Conservation (phyloP, 64 coral and sea anemone genomes). For the Stichodactyla mertensii region DNA sequence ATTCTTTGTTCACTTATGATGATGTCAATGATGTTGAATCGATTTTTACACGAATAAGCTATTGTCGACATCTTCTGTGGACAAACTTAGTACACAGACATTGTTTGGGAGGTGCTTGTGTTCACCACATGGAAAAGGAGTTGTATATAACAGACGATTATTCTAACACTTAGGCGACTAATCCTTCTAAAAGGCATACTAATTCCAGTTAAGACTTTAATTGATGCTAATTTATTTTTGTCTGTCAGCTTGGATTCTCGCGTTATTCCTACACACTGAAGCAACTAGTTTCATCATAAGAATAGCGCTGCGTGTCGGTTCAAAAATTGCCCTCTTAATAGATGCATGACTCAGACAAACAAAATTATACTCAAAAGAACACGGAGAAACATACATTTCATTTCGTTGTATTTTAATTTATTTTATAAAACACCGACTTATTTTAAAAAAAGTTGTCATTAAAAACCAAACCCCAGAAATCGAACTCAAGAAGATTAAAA, state of each 20-base stretch:
- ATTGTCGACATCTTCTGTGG: neutral
- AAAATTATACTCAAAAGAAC: no score
- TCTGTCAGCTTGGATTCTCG: neutral
- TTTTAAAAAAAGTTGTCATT: no score
- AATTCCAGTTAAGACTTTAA: slow-evolving; percentile 14
- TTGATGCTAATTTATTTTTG: neutral
- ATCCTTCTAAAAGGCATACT: neutral
- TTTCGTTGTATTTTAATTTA: no score
- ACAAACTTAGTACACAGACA: neutral
- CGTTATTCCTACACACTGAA: neutral
- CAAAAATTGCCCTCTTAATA: no score
- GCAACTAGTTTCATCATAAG: neutral
- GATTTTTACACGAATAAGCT: neutral
- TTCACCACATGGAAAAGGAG: neutral
- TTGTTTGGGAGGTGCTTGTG: neutral
- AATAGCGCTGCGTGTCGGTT: no score
- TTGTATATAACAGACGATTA: neutral
- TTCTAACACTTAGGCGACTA: neutral
- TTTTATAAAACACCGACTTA: no score
- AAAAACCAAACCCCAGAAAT: no score
- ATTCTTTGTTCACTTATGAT: neutral
- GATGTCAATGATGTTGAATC: neutral
- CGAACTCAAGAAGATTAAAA: no score
- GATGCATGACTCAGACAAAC: no score
- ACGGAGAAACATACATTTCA: no score